Evolutionary conservation across 2,888 invertebrate species (phyloP), one percentile per base, ranked within the genome.

Genomic region (Netelia melanura): DNA sequence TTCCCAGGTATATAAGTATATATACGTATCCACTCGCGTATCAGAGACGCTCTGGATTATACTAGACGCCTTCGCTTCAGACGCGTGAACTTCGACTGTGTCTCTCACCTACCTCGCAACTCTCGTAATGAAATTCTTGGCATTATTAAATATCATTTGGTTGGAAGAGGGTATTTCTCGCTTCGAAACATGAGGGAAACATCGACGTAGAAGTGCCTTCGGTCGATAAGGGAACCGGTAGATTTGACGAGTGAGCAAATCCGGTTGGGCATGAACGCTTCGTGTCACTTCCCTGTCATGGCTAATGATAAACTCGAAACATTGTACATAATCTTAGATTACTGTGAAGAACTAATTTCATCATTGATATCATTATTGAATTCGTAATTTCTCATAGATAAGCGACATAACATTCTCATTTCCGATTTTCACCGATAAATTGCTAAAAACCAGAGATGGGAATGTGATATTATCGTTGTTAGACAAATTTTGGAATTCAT

Each of bases 111-210:
- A 56, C 78, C 86, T 74, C 81, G 89, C 89, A 90, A 90, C 90
- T 89, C 90, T 44, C 76, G 87, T 91, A 92, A 92, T 92, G 92
- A 92, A 92, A 92, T 92, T 92, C 92, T 91, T 90, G 89, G 88
- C 89, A 90, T 92, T 92, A 92, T 92, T 92, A 91, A 81, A 92
- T 92, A 91, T 91, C 89, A 71, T 85, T 82, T 74, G 79, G 84
- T 89, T 87, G 88, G 88, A 88, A 88, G 87, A 88, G 86, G n/a
- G 71, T 58, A 61, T 68, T 38, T 77, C 72, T 58, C 86, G 84
- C 86, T 87, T 89, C 87, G 89, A 48, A 58, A 52, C 38, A 68
- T 38, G 23, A 74, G 64, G 23, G 44, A 9, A 61, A 64, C 44
- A 78, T 62, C 38, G 64, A 52, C 10, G 21, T 23, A 23, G 43